Evolutionary conservation across 2,797 vertebrate genomes (phyloP).

Genomic region (Limosa lapponica): DNA sequence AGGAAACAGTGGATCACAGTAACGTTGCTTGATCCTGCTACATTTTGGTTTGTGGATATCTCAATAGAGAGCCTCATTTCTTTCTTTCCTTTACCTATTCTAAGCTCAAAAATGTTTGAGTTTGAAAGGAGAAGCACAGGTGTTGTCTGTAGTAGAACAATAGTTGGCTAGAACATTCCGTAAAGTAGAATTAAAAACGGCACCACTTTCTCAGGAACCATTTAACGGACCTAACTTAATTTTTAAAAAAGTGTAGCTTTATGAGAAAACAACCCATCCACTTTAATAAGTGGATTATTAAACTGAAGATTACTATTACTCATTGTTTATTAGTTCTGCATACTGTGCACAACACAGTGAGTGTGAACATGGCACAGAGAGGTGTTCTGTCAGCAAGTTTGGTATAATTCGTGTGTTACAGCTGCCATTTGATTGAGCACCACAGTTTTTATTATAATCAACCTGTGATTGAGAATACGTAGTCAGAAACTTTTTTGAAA

Average conservation of each 20-base stretch:
- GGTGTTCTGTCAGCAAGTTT: not conserved
- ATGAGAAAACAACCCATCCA: not conserved
- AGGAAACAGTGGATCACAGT: conserved; percentile 72
- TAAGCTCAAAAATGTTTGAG: not conserved
- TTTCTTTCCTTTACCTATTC: conserved; percentile 60
- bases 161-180: not conserved
- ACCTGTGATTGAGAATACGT: not conserved
- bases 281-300: not conserved
- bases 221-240: not conserved
- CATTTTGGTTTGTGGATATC: not conserved
- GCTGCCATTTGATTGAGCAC: not conserved
- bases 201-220: not conserved
- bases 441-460: not conserved
- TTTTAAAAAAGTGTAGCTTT: not conserved
- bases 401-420: not conserved
- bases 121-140: not conserved
- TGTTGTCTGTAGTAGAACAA: not conserved
- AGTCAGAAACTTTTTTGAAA: not conserved
- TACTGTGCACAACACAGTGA: not conserved
- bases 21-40: conserved; percentile 58
- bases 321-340: not conserved
- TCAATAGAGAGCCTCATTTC: conserved; percentile 66
- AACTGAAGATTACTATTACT: not conserved
- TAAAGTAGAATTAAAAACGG: not conserved
- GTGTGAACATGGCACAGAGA: not conserved